Percentiles rank a stretch among this genome's conserved stretches.
These are phyloP conservation scores for Tychaedon coryphoeus DNA, from an alignment of 2,113 vertebrate genomes.

Conservation along the genomic window DNA sequence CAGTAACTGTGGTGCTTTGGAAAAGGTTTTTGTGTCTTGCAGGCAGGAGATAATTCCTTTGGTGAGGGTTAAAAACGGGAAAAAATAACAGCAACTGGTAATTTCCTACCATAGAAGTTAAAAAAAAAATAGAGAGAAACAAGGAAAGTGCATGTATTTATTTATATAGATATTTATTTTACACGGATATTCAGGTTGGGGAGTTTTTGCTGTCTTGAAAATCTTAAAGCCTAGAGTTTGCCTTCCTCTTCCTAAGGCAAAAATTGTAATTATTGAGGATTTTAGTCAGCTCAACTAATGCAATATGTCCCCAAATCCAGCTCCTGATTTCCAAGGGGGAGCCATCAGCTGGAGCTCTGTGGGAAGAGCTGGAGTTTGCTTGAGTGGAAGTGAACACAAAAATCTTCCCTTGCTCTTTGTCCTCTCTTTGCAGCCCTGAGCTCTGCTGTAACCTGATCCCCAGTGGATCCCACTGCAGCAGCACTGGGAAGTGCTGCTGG, in stretches of 20 bases:
- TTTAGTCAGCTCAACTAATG: neutral
- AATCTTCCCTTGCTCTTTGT: neutral
- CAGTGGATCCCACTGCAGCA: neutral
- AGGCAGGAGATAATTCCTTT: neutral
- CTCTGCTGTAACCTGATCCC: neutral
- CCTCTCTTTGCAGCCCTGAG: neutral
- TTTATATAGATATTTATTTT: neutral
- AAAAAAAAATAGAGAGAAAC: neutral
- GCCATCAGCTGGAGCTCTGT: rapidly evolving
- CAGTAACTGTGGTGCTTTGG: neutral
- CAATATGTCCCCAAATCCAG: neutral
- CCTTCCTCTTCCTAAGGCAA: neutral
- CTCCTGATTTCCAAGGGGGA: neutral
- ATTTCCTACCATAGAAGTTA: rapidly evolving
- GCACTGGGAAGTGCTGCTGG: neutral
- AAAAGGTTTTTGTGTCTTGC: neutral
- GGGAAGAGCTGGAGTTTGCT: neutral
- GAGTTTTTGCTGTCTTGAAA: neutral
- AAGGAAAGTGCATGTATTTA: neutral
- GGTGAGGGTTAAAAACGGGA: neutral
- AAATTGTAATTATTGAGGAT: neutral
- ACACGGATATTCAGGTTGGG: rapidly evolving
- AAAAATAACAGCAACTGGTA: neutral
- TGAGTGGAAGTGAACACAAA: neutral
- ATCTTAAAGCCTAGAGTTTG: neutral